Base-by-base conservation (phyloP, 2,113 vertebrate species). In the Boulengerochromis microlepis region DNA sequence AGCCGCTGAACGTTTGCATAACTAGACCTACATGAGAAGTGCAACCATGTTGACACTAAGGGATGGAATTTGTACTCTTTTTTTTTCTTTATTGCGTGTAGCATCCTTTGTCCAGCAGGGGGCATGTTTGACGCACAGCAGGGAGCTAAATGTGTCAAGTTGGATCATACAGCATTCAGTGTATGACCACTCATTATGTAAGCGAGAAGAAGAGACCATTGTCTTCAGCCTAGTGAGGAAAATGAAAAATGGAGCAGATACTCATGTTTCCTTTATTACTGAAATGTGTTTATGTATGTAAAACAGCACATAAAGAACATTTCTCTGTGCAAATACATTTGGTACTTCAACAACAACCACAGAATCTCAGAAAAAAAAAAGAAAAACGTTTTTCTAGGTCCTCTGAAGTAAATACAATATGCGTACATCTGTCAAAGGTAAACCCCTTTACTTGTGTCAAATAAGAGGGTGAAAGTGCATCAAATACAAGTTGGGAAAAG, bases 301-400 rank as follows among this genome's bases (percentile, higher is more conserved):
- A 95, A 98, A 97, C 81, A 95, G 87, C 6, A 54, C 91, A 90
- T 83, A 90, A 76, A 86, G 89, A 95, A 95, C 91, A 94, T 93
- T 90, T 94, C 89, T 92, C 96, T 97, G 96, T 97, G 96, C 95
- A 96, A 95, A 95, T 95, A 96, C 94, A 92, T 80, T 95, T 92
- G 88, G 89, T 95, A 92, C 90, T 91, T 93, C 78, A 88, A 96
- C 92, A 90, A 95, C 94, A 92, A 94, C 91, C 90, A 94, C 92
- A 83, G 59, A 91, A 80, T 93, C 90, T 91, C 93, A 93, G 83
- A 84, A 89, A 91, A 95, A 38, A n/a, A 12, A 38, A 26, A 26
- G 22, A 74, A 69, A 95, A 90, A 84, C 85, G 64, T 91, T 87
- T 42, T 53, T 86, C 15, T 89, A 93, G 90, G 83, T 94, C 88